These are phyloP conservation scores for Vanessa cardui DNA, from an alignment of 2,888 invertebrate species.

Conservation along the genomic window DNA sequence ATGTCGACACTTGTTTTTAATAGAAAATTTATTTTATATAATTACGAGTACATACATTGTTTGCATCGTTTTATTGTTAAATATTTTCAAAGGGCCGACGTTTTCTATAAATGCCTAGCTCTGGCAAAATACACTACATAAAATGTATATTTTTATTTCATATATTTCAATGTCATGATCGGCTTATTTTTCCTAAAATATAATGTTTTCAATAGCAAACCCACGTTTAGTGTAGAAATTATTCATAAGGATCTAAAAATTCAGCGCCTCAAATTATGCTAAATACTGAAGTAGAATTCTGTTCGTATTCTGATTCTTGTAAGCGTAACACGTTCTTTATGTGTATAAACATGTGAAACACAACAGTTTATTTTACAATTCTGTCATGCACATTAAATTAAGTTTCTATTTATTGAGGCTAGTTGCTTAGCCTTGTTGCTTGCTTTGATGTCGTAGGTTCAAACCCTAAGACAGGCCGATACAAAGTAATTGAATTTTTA, in stretches of 20 bases:
- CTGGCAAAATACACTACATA: not conserved
- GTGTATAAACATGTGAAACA: constrained; percentile 5
- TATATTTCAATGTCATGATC: too few species aligned
- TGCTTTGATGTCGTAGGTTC: too few species aligned
- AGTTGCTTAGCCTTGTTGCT: not conserved
- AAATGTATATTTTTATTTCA: too few species aligned
- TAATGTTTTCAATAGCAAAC: constrained; percentile 17
- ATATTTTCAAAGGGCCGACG: too few species aligned
- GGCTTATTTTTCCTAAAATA: not conserved
- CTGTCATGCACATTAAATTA: constrained; percentile 4
- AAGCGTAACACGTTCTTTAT: not conserved
- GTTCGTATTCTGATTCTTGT: constrained; percentile 24
- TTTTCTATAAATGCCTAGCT: too few species aligned
- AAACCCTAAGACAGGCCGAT: too few species aligned
- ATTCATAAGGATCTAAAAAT: constrained; percentile 36
- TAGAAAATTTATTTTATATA: too few species aligned
- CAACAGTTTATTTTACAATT: constrained; percentile 8
- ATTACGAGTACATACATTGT: too few species aligned
- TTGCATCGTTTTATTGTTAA: too few species aligned
- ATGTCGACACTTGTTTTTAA: too few species aligned
- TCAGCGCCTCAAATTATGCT: constrained; percentile 23
- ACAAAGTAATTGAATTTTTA: too few species aligned
- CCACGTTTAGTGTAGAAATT: constrained; percentile 28
- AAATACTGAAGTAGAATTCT: constrained; percentile 20
- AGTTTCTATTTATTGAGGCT: constrained; percentile 19